phyloP scores from a whole-genome alignment of 2,797 vertebrate genomes.

The Otus scops region DNA sequence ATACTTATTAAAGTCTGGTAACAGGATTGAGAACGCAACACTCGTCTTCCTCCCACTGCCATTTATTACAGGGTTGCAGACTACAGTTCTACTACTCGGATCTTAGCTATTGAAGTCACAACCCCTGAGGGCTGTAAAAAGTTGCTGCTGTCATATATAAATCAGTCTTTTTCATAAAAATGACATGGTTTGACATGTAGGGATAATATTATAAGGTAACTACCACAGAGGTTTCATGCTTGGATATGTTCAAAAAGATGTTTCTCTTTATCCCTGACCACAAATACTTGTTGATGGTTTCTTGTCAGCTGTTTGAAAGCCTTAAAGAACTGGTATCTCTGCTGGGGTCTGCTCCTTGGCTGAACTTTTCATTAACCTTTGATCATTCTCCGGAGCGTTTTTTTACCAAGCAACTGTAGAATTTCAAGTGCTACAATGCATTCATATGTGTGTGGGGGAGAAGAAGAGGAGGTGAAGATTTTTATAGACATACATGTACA shows the following conservation, averaged over 20 bases:
- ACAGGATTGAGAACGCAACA: not conserved
- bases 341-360: constrained; percentile 43
- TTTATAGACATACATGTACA: not conserved
- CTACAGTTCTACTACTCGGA: not conserved
- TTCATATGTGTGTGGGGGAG: not conserved
- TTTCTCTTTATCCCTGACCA: constrained; percentile 60
- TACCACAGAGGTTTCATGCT: constrained; percentile 52
- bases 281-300: constrained; percentile 58
- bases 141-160: constrained; percentile 36
- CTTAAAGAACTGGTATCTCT: constrained; percentile 28
- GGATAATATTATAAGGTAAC: constrained; percentile 38
- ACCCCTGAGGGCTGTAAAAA: constrained; percentile 21
- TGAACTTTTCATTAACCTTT: constrained; percentile 63
- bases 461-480: constrained; percentile 2
- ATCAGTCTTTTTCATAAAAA: constrained; percentile 52
- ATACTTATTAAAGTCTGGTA: not conserved
- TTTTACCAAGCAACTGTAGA: not conserved
- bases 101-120: constrained; percentile 33
- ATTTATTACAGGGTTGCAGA: not conserved
- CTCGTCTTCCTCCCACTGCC: constrained; percentile 4
- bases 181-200: constrained; percentile 23
- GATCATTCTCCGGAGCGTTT: not conserved
- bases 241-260: constrained; percentile 54
- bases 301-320: constrained; percentile 59
- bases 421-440: not conserved